These are phyloP conservation scores for Tetragnatha versicolor DNA, from an alignment of 1,140 invertebrate genomes.

Conservation along the genomic window DNA sequence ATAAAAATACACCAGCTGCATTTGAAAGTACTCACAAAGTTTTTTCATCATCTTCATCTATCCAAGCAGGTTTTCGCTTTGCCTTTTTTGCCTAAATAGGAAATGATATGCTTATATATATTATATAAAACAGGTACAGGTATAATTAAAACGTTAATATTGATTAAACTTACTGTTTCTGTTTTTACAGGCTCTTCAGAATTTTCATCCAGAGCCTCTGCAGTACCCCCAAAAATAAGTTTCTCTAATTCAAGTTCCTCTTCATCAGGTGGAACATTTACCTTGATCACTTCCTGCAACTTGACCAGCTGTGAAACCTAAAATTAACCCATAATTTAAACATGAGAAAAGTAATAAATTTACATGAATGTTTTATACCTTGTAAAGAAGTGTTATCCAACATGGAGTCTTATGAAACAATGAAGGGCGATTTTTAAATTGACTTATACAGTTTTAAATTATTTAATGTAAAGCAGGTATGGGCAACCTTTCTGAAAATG, in stretches of 20 bases:
- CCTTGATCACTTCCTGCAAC: background rate
- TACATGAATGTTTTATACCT: too few species aligned
- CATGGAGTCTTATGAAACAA: too few species aligned
- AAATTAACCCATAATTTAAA: too few species aligned
- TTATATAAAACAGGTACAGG: background rate
- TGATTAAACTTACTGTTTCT: background rate
- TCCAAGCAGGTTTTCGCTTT: slow-evolving; percentile 12
- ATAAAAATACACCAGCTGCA: background rate
- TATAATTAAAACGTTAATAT: background rate
- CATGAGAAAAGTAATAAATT: too few species aligned
- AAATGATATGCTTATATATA: background rate
- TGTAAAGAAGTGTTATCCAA: too few species aligned
- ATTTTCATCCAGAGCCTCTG: slow-evolving; percentile 4
- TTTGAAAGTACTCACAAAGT: slow-evolving; percentile 4
- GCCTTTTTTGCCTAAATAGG: background rate
- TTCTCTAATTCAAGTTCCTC: slow-evolving; percentile 32
- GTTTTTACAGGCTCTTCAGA: background rate
- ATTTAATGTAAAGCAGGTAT: too few species aligned
- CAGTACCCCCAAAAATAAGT: slow-evolving; percentile 11
- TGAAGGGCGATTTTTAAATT: too few species aligned
- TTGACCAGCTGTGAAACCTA: slow-evolving; percentile 2
- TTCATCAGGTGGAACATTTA: slow-evolving; percentile 9
- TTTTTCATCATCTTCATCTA: slow-evolving; percentile 35
- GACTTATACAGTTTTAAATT: too few species aligned
- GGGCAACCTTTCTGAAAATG: too few species aligned